A percentile compares a stretch with the other conserved stretches of the same genome.
Evolutionary conservation across 2,113 vertebrate genomes (phyloP).

Genomic region (Gallinago jamesoni): DNA sequence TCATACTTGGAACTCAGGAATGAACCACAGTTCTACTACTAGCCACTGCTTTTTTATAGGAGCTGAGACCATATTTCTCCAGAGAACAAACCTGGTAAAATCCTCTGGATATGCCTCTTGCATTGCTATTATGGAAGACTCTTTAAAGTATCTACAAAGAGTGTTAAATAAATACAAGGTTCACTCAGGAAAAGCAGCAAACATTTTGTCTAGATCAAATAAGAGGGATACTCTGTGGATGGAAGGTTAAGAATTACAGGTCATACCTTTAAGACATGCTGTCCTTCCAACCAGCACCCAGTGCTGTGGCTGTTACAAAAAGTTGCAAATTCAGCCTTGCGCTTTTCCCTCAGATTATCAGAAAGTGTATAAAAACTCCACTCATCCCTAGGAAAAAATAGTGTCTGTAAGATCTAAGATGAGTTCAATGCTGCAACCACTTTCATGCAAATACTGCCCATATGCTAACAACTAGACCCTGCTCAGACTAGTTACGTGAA

Average conservation of each 20-base stretch:
- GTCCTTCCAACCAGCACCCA: not conserved
- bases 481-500: not conserved
- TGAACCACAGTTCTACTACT: not conserved
- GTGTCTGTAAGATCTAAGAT: not conserved
- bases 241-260: not conserved
- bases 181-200: not conserved
- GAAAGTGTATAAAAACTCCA: not conserved
- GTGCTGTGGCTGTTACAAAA: not conserved
- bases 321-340: not conserved
- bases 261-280: not conserved
- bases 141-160: not conserved
- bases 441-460: not conserved
- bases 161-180: not conserved
- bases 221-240: not conserved
- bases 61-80: not conserved
- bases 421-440: not conserved
- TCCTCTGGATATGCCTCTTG: not conserved
- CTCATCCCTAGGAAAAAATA: not conserved
- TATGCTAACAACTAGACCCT: not conserved
- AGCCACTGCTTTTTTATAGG: not conserved
- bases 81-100: not conserved
- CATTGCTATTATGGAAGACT: not conserved
- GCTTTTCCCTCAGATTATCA: not conserved
- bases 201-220: not conserved
- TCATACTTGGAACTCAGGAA: not conserved